Evolutionary conservation across 1,140 invertebrate genomes (phyloP).

Genomic region (Chironomus striatipennis): DNA sequence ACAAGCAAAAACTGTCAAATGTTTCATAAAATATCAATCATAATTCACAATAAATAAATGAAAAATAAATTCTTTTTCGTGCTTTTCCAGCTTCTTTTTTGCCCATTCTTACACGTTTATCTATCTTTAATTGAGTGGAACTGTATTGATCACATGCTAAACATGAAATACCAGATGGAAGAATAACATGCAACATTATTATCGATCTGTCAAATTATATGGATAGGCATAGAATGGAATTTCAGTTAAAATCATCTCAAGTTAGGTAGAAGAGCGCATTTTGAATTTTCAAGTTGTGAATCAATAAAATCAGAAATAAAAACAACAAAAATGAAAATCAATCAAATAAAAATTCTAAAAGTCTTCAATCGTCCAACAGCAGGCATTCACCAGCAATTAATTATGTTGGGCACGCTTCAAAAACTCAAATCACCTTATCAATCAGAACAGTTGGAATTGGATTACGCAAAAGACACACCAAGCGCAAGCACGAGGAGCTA

Average conservation of each 20-base stretch:
- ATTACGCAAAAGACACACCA: background rate
- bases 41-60: constrained; percentile 12
- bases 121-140: background rate
- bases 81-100: background rate
- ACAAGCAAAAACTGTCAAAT: constrained; percentile 15
- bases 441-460: background rate
- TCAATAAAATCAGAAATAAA: too few species aligned
- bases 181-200: constrained; percentile 10
- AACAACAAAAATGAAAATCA: background rate
- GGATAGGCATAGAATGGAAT: background rate
- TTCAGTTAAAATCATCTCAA: too few species aligned
- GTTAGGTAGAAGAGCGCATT: too few species aligned
- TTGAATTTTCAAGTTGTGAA: too few species aligned
- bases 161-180: constrained; percentile 9
- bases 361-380: background rate
- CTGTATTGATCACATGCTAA: background rate
- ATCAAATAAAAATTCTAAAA: background rate
- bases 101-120: background rate
- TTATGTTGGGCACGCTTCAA: background rate
- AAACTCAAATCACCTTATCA: constrained; percentile 4
- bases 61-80: background rate
- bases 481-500: background rate
- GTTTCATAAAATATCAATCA: constrained; percentile 15
- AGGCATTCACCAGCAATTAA: background rate
- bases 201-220: constrained; percentile 10